Evolutionary conservation across 2,888 invertebrate genomes (phyloP).

Genomic region (Pyrrhia umbra): DNA sequence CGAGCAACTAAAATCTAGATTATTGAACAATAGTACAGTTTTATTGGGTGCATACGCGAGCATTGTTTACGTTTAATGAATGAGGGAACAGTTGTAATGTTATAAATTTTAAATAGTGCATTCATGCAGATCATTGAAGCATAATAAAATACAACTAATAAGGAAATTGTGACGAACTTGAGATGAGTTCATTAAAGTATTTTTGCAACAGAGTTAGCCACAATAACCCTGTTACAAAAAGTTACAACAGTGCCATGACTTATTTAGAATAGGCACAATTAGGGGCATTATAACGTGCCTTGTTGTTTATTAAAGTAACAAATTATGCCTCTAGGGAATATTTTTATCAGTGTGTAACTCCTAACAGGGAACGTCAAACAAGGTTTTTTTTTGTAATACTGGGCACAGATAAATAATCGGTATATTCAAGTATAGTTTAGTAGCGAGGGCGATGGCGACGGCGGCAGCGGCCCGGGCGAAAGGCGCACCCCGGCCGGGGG

Average conservation of each 20-base stretch:
- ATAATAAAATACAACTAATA: too few species aligned
- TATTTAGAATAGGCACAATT: not conserved
- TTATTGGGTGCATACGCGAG: not conserved
- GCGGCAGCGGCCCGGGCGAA: constrained; percentile 18
- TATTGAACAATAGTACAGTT: not conserved
- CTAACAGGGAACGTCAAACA: not conserved
- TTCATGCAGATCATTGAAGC: too few species aligned
- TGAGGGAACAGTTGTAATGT: not conserved
- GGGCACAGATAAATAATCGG: constrained; percentile 39
- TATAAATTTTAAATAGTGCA: too few species aligned
- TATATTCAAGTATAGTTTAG: not conserved
- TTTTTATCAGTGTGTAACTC: not conserved
- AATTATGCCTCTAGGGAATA: not conserved
- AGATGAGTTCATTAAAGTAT: too few species aligned
- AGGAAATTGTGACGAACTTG: too few species aligned
- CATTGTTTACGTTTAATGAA: not conserved
- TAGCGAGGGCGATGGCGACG: constrained; percentile 41
- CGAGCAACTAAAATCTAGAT: not conserved
- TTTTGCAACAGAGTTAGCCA: too few species aligned
- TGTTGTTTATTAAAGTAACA: not conserved
- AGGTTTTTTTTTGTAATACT: constrained; percentile 36
- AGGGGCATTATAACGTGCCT: not conserved
- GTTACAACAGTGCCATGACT: not conserved
- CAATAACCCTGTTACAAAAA: not conserved
- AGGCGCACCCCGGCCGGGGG: constrained; percentile 53